Percentiles rank a stretch among this genome's conserved stretches.
phyloP scores from a whole-genome alignment of 2,888 invertebrate genomes.

The Notodonta dromedarius region DNA sequence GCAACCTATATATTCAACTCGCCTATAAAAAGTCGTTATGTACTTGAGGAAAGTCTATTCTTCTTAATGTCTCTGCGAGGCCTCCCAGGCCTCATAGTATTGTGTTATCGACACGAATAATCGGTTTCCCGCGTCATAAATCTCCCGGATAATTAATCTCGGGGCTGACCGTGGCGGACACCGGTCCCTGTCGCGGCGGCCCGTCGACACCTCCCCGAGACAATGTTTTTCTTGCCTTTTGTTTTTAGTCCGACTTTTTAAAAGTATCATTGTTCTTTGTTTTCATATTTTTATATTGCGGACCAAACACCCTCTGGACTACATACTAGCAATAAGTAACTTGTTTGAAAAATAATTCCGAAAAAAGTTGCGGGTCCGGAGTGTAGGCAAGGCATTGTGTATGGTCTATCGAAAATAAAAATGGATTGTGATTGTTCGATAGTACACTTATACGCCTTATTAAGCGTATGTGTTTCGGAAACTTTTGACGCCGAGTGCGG shows the following conservation, averaged over 20 bases:
- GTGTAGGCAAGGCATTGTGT: too few species aligned
- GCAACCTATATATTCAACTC: neutral
- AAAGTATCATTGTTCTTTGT: neutral
- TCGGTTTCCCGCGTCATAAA: slow-evolving; percentile 59
- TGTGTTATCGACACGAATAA: slow-evolving; percentile 48
- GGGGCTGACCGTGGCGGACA: slow-evolving; percentile 45
- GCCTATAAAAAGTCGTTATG: neutral
- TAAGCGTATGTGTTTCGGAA: too few species aligned
- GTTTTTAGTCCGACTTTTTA: slow-evolving; percentile 7
- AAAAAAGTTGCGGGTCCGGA: too few species aligned
- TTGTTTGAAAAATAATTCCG: too few species aligned
- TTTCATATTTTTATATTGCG: slow-evolving; percentile 13
- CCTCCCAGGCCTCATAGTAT: slow-evolving; percentile 24
- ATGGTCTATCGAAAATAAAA: too few species aligned
- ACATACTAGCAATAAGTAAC: too few species aligned
- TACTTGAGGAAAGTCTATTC: slow-evolving; percentile 14
- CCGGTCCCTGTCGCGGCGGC: slow-evolving; percentile 30
- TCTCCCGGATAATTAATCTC: slow-evolving; percentile 63
- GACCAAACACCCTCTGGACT: too few species aligned
- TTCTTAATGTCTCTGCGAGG: slow-evolving; percentile 19
- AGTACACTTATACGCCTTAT: too few species aligned
- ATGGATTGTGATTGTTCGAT: too few species aligned
- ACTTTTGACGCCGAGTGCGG: too few species aligned
- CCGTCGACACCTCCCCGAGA: slow-evolving; percentile 24
- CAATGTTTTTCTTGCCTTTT: slow-evolving; percentile 29